Evolutionary conservation across 2,888 invertebrate species (phyloP), one percentile per base, ranked within the genome.

Genomic region (Lottia scabra): DNA sequence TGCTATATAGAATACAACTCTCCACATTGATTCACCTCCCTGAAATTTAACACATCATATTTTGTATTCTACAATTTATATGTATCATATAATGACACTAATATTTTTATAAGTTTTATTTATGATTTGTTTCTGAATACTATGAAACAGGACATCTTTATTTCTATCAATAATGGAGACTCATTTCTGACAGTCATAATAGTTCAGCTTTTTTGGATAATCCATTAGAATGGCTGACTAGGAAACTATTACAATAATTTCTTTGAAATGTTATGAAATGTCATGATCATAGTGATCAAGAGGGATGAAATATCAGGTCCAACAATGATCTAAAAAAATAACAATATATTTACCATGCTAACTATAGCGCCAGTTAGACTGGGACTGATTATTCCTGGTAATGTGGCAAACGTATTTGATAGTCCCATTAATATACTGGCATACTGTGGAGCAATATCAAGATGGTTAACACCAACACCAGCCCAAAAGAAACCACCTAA

Each of bases 341-440:
- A 38, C 0, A 38, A 38, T 38, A 8, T 8, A 38, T 6, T 38
- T 87, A 95, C 95, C 91, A 94, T 93, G 78, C 94, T 19, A 19
- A 95, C 95, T 71, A 96, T 93, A 68, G 92, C 92, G 10, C 96
- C 96, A 0, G 95, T 94, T 0, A 96, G 90, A 15, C 94, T 92
- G 0, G 97, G 97, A 86, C 95, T 95, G n/a, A 97, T 90, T 83
- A 97, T 96, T 43, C 97, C 97, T 0, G 97, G 96, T 68, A 97
- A 90, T 0, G 97, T 97, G 0, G 95, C 97, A 78, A 97, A 91
- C 0, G 96, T 96, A 90, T 97, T 97, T 13, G 96, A 95, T 13
- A 97, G 91, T 0, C 97, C 97, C 96, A 97, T 96, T 70, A 97
- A 90, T 0, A 97, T 93, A 87, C 96, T 95, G 13, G 97, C 96